phyloP scores from a whole-genome alignment of 2,113 vertebrate species.

The Oophaga pumilio region DNA sequence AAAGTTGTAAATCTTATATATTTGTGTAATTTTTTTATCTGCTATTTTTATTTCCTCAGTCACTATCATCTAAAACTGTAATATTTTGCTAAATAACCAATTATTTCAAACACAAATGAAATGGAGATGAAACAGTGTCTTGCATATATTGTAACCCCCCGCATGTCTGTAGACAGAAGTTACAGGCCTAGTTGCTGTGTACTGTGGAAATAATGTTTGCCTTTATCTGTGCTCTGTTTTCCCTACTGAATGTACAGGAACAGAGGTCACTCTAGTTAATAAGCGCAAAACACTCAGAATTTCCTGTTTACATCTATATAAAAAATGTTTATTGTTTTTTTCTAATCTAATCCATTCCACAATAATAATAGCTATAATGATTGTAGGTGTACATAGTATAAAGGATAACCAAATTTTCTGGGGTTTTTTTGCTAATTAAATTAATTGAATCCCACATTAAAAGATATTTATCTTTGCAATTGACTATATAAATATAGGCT shows the following conservation, averaged over 20 bases:
- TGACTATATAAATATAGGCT: too few relatives aligned
- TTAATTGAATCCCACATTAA: too few relatives aligned
- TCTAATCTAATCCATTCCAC: background rate
- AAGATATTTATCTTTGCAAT: too few relatives aligned
- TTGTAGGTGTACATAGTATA: background rate
- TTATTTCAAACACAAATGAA: background rate
- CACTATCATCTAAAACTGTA: background rate
- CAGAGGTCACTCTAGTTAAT: background rate
- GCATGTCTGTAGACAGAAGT: background rate
- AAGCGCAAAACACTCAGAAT: background rate
- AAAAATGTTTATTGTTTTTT: background rate
- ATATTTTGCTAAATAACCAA: background rate
- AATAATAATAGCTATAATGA: background rate
- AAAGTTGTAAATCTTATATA: background rate
- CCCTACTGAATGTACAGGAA: slow-evolving; percentile 9
- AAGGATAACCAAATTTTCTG: too few relatives aligned
- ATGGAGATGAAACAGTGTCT: background rate
- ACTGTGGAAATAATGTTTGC: background rate
- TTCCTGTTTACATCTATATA: background rate
- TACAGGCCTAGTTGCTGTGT: background rate
- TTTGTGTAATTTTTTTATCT: background rate
- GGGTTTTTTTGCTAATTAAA: too few relatives aligned
- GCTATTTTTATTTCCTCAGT: too few relatives aligned
- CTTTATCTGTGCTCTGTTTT: slow-evolving; percentile 1
- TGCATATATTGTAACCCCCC: background rate